Evolutionary conservation across 2,888 invertebrate genomes (phyloP).

Genomic region (Chrysotoxum bicinctum): DNA sequence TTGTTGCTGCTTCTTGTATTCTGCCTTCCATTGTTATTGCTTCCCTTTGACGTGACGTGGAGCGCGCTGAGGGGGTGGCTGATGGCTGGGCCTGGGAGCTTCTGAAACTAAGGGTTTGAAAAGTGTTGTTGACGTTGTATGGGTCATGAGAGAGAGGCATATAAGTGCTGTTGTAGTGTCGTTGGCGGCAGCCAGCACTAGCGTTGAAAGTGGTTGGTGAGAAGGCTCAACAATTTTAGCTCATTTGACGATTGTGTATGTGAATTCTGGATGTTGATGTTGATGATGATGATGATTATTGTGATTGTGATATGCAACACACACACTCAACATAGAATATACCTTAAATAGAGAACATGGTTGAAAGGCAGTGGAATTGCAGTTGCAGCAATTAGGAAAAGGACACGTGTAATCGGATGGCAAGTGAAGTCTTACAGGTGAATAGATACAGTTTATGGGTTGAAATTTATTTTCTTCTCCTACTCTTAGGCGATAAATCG

Average conservation of each 20-base stretch:
- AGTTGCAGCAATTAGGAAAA: conserved; percentile 63
- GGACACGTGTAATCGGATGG: conserved; percentile 67
- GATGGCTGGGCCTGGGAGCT: background rate
- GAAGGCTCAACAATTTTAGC: conserved; percentile 63
- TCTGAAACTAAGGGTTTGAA: conserved; percentile 35
- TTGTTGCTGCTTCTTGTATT: conserved; percentile 53
- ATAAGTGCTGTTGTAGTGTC: conserved; percentile 56
- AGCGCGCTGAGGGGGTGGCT: background rate
- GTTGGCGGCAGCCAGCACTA: background rate
- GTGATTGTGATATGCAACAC: conserved; percentile 28
- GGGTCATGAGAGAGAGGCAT: conserved; percentile 47
- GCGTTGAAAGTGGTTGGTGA: background rate
- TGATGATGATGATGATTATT: conserved; percentile 52
- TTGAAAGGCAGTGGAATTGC: conserved; percentile 18
- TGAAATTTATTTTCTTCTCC: conserved; percentile 20
- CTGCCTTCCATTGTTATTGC: conserved; percentile 8
- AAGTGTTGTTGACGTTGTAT: conserved; percentile 69
- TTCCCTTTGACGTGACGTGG: background rate
- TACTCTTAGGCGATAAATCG: background rate
- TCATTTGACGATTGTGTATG: conserved; percentile 46
- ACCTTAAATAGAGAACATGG: background rate
- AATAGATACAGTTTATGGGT: conserved; percentile 44
- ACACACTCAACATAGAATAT: background rate
- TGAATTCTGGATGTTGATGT: background rate
- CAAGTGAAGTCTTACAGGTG: conserved; percentile 55